Conservation (phyloP, 1,140 invertebrate genomes). For the Dendroctonus valens region DNA sequence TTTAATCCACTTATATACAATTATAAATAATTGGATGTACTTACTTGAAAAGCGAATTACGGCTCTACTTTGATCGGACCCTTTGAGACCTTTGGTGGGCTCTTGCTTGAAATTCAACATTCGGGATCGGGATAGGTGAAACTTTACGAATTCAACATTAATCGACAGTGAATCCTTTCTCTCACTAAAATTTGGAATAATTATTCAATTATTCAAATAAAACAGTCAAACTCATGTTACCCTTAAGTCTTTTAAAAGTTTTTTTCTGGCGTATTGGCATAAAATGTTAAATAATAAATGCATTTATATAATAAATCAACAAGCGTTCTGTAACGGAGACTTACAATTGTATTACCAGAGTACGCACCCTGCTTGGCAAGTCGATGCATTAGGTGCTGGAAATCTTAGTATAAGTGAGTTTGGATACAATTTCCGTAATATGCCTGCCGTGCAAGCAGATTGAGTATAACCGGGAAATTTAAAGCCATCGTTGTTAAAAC, state of each 20-base stretch:
- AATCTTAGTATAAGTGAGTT: too few species aligned
- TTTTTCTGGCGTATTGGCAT: too few species aligned
- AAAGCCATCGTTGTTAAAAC: too few species aligned
- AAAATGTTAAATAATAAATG: too few species aligned
- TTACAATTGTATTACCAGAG: too few species aligned
- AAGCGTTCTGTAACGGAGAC: too few species aligned
- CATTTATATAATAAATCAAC: too few species aligned
- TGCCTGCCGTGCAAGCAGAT: too few species aligned
- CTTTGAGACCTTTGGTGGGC: constrained; percentile 43
- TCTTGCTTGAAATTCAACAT: constrained; percentile 76
- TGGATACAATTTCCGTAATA: too few species aligned
- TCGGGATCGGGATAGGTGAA: constrained; percentile 85
- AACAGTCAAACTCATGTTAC: background rate
- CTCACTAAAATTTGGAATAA: constrained; percentile 58
- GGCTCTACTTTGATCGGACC: constrained; percentile 66
- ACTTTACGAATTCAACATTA: constrained; percentile 96
- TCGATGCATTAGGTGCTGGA: too few species aligned
- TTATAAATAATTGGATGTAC: constrained; percentile 34
- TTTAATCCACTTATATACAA: background rate
- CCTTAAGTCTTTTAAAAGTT: background rate
- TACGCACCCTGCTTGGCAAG: too few species aligned
- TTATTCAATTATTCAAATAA: background rate
- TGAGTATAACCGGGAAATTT: background rate
- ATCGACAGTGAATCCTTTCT: constrained; percentile 93
- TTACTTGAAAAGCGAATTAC: constrained; percentile 89